A percentile compares a stretch with the other conserved stretches of the same genome.
Conservation (phyloP, 2,888 invertebrate species). For the Thelaira solivaga region DNA sequence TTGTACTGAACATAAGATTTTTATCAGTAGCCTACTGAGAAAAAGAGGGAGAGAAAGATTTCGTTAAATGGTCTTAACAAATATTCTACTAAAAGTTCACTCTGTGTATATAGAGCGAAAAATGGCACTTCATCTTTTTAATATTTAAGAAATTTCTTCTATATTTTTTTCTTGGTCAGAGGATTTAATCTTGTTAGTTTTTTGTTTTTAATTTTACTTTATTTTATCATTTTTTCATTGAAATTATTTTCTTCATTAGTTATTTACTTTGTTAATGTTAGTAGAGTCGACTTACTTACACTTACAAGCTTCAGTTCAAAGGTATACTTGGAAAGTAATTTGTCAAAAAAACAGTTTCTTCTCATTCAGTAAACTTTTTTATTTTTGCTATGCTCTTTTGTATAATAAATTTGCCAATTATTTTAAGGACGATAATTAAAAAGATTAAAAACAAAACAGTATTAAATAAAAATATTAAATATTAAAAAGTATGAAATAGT, state of each 20-base stretch:
- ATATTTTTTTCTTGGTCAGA: slow-evolving; percentile 28
- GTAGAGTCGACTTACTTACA: background rate
- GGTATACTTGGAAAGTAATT: too few relatives aligned
- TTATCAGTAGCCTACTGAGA: too few relatives aligned
- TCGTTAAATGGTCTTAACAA: too few relatives aligned
- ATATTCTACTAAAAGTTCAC: too few relatives aligned
- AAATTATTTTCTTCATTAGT: slow-evolving; percentile 75
- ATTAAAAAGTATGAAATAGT: background rate
- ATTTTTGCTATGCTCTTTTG: background rate
- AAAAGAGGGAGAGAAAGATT: too few relatives aligned
- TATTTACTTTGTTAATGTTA: slow-evolving; percentile 66
- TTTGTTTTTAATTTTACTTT: slow-evolving; percentile 6
- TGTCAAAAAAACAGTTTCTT: too few relatives aligned
- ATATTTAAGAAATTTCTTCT: too few relatives aligned
- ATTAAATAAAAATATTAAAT: background rate
- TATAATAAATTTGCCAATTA: background rate
- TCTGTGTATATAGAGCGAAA: too few relatives aligned
- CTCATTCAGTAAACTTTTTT: background rate
- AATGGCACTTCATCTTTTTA: too few relatives aligned
- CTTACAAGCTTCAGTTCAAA: background rate
- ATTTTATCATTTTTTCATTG: slow-evolving; percentile 67
- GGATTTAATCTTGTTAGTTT: slow-evolving; percentile 7
- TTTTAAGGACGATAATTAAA: slow-evolving; percentile 24
- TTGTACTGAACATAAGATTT: too few relatives aligned
- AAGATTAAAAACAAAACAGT: slow-evolving; percentile 25